phyloP scores from a whole-genome alignment of 2,888 invertebrate species.

The Hipparchia semele region DNA sequence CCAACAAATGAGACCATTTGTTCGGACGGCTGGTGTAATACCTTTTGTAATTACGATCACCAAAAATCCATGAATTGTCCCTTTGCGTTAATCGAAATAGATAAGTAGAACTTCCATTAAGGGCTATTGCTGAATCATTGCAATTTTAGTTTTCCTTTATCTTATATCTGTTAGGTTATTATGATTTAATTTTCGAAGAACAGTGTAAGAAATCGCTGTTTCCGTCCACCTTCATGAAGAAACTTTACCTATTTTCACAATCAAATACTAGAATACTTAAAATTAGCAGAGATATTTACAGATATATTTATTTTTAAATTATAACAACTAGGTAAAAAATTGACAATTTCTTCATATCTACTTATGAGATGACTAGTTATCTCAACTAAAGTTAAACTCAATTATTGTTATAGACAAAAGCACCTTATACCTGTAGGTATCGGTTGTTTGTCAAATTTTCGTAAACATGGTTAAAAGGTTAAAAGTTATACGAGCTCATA shows the following conservation, averaged over 20 bases:
- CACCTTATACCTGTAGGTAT: no score
- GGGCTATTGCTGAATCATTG: conserved; percentile 20
- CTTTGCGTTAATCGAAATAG: conserved; percentile 32
- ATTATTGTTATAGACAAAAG: no score
- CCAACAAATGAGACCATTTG: conserved; percentile 74
- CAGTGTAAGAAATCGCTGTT: background rate
- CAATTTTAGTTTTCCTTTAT: conserved; percentile 1
- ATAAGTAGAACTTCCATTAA: conserved; percentile 24
- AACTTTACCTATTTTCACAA: background rate
- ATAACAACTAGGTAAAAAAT: no score
- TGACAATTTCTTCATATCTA: no score
- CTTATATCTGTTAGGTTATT: background rate
- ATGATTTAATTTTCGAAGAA: background rate
- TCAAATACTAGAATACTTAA: background rate
- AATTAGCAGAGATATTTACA: no score
- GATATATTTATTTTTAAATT: no score
- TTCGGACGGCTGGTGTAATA: conserved; percentile 71
- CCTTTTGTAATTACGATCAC: conserved; percentile 73
- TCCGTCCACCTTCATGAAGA: background rate
- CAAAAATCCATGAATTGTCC: conserved; percentile 52
- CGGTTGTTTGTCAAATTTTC: no score
- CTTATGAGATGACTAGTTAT: no score
- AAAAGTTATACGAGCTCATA: no score
- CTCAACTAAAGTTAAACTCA: background rate
- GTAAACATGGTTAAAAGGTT: no score